Conservation (phyloP, 2,797 vertebrate genomes). For the Microchirus variegatus region DNA sequence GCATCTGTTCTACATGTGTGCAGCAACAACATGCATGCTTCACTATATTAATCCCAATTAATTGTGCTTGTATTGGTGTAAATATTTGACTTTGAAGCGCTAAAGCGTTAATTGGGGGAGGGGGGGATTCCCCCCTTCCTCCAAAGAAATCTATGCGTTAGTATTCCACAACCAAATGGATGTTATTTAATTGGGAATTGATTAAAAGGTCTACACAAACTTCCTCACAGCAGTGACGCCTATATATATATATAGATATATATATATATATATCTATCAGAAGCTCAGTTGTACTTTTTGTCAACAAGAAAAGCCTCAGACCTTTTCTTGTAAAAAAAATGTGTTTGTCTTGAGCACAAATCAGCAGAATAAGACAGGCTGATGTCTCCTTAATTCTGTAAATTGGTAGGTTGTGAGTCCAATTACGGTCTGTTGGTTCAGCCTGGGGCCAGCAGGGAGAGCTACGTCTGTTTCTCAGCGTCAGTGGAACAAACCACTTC, state of each 20-base stretch:
- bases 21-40: slow-evolving; percentile 70
- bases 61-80: slow-evolving; percentile 70
- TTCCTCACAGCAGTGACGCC: neutral
- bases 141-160: slow-evolving; percentile 17
- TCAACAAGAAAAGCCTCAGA: neutral
- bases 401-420: slow-evolving; percentile 66
- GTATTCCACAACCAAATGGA: slow-evolving; percentile 8
- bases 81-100: slow-evolving; percentile 75
- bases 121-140: slow-evolving; percentile 28
- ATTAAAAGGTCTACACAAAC: slow-evolving; percentile 3
- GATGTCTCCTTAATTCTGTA: slow-evolving; percentile 57
- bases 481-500: slow-evolving; percentile 40
- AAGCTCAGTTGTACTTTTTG: slow-evolving; percentile 4
- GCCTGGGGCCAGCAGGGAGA: slow-evolving; percentile 75
- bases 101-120: slow-evolving; percentile 60
- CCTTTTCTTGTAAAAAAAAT: slow-evolving; percentile 3
- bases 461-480: slow-evolving; percentile 65
- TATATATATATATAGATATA: no score
- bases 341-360: slow-evolving; percentile 41
- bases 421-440: slow-evolving; percentile 67
- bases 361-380: slow-evolving; percentile 48
- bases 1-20: slow-evolving; percentile 80
- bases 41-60: slow-evolving; percentile 78
- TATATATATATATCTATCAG: neutral
- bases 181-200: slow-evolving; percentile 9